phyloP scores from a whole-genome alignment of 2,888 invertebrate genomes.

The Bellardia pandia region DNA sequence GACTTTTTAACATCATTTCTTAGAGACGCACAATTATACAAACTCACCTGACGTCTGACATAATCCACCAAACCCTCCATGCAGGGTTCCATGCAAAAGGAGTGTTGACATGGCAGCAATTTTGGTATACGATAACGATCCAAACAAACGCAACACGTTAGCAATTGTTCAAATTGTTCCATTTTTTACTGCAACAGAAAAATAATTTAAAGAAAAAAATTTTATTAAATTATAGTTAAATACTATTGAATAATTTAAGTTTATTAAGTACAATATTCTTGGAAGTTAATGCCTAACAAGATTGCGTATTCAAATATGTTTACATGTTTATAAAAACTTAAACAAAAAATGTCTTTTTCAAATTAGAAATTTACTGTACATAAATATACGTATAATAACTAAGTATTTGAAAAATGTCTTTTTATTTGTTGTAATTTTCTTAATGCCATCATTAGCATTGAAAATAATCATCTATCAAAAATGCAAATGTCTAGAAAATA shows the following conservation, averaged over 20 bases:
- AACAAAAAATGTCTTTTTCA: no score
- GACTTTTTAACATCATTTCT: no score
- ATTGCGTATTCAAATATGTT: no score
- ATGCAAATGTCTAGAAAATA: neutral
- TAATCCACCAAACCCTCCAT: conserved; percentile 98
- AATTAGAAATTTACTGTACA: no score
- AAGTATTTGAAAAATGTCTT: neutral
- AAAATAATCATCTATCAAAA: conserved; percentile 54
- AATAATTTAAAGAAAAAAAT: neutral
- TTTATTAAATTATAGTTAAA: neutral
- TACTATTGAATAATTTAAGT: no score
- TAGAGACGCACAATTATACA: no score
- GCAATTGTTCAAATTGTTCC: conserved; percentile 98
- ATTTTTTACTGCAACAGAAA: conserved; percentile 85
- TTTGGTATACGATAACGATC: conserved; percentile 99
- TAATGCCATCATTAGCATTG: conserved; percentile 78
- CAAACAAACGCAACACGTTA: conserved; percentile 99
- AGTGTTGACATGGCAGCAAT: conserved; percentile 99
- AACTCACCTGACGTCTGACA: conserved; percentile 93
- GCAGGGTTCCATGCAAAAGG: conserved; percentile 99
- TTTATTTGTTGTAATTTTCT: conserved; percentile 74
- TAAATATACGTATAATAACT: no score
- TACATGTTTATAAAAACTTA: no score
- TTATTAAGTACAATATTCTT: no score
- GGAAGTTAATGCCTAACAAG: no score